Base-by-base conservation (phyloP, 2,888 invertebrate genomes). In the Lycocerus yunnanus region DNA sequence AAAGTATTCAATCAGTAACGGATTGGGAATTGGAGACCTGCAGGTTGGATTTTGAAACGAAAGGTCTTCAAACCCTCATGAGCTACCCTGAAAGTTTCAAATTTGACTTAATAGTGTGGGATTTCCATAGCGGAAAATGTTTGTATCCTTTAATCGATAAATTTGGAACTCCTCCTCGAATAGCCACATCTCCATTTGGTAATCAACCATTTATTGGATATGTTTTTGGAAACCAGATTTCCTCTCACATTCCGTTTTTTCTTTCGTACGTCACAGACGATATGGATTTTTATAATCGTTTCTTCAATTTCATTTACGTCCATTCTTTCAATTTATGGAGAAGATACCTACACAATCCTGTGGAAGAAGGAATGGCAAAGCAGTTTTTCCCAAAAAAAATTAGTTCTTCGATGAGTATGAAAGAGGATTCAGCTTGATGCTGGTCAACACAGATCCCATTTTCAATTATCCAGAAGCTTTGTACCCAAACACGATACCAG, bases 401-500 rank as follows among this genome's bases (percentile, higher is more conserved):
- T 68, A 72, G 71, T 18, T 76, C 71, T 58, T 82, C 67, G 68
- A 81, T 2, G 76, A 81, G 16, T 59, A 85, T 1, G 79, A 83
- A 61, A 78, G 80, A 24, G 78, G 80, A 21, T 80, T 85, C 14
- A 80, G 81, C 13, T 71, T 86, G 24, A 72, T 84, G 6, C 75
- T 87, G 24, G 77, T 82, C 2, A 86, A 85, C 78, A 78, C 78
- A 63, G 80, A 84, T 78, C 80, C 82, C 5, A 72, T 82, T 4
- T 75, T 85, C 5, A 80, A 83, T 78, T 81, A 80, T 73, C 81
- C 85, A 2, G 82, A 83, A 77, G 80, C 84, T 0, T 66, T 85
- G n/a, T 78, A 84, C 14, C 85, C 86, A 13, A 85, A 86, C 75
- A 82, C 85, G 61, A 85, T 86, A 59, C 83, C 84, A 18, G 84